Evolutionary conservation across 2,888 invertebrate species (phyloP).

Genomic region (Helleia helle): DNA sequence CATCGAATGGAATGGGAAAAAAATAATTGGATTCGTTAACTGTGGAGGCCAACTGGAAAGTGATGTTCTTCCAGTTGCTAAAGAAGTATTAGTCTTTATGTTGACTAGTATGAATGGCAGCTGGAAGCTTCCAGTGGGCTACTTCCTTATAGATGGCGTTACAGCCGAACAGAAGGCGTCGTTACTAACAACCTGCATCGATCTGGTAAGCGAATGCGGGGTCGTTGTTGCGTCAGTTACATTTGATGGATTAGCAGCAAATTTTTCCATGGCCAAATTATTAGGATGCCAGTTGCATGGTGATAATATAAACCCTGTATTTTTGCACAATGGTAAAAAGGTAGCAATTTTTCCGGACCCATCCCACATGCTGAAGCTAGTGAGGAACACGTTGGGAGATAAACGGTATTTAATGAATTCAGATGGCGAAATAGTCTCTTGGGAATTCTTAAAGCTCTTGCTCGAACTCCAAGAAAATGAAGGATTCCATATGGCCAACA

Average conservation of each 20-base stretch:
- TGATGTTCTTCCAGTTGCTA: neutral
- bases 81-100: conserved; percentile 1
- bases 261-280: neutral
- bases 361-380: no score
- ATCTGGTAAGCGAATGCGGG: neutral
- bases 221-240: neutral
- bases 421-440: no score
- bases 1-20: neutral
- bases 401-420: no score
- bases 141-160: neutral
- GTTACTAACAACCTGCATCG: neutral
- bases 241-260: conserved; percentile 3
- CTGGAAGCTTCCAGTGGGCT: neutral
- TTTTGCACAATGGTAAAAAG: neutral
- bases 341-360: neutral
- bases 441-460: no score
- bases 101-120: neutral
- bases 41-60: neutral
- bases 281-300: neutral
- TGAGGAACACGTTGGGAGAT: no score
- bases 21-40: no score
- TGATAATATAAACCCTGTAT: neutral
- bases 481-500: no score
- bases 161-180: neutral
- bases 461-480: no score